Percentiles rank a stretch among this genome's conserved stretches.
Evolutionary conservation across 2,113 vertebrate species (phyloP).

Genomic region (Nothobranchius kuhntae): DNA sequence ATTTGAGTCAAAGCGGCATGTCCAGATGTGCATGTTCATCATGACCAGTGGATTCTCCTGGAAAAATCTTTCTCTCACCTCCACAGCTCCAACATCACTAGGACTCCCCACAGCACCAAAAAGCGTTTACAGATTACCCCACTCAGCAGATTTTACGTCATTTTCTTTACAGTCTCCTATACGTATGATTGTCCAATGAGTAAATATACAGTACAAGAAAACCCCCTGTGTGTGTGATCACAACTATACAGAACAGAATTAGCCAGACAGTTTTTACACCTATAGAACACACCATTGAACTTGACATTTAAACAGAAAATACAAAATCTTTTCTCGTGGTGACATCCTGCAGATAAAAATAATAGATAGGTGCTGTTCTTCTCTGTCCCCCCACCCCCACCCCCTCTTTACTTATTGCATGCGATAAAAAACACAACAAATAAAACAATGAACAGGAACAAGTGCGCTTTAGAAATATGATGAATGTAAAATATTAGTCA

Average conservation of each 20-base stretch:
- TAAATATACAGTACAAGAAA: conserved; percentile 80
- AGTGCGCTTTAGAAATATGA: conserved; percentile 68
- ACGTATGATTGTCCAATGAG: conserved; percentile 78
- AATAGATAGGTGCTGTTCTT: conserved; percentile 65
- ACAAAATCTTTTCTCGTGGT: conserved; percentile 68
- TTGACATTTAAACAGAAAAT: conserved; percentile 76
- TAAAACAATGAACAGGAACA: conserved; percentile 72
- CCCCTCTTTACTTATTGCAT: conserved; percentile 77
- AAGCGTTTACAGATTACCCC: conserved; percentile 42
- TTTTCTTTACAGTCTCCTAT: conserved; percentile 70
- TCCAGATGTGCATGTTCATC: conserved; percentile 45
- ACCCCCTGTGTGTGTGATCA: conserved; percentile 78
- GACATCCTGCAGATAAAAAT: conserved; percentile 72
- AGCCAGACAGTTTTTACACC: conserved; percentile 79
- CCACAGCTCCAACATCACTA: conserved; percentile 54
- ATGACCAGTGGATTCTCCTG: conserved; percentile 46
- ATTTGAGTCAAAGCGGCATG: conserved; percentile 36
- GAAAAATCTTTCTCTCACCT: conserved; percentile 54
- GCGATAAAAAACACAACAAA: conserved; percentile 77
- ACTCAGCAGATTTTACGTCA: conserved; percentile 43
- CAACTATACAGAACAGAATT: conserved; percentile 75
- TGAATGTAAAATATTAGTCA: conserved; percentile 66
- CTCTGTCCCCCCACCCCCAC: conserved; percentile 39
- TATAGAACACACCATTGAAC: conserved; percentile 78
- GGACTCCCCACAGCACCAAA: conserved; percentile 54